phyloP scores from a whole-genome alignment of 2,888 invertebrate species.

The Dynastes tityus region DNA sequence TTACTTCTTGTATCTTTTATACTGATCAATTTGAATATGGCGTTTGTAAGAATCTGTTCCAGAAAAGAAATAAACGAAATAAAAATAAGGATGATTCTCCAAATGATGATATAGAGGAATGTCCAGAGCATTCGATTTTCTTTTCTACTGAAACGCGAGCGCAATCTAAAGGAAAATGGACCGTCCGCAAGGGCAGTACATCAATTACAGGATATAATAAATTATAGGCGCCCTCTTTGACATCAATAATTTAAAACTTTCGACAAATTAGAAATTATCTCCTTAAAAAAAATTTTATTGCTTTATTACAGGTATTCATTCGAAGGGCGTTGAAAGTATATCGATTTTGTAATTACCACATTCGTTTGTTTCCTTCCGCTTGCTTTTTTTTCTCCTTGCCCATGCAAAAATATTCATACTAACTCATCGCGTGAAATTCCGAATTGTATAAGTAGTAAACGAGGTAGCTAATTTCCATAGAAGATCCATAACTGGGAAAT shows the following conservation, averaged over 20 bases:
- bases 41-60: too few relatives aligned
- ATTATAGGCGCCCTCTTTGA: constrained; percentile 25
- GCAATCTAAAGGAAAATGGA: constrained; percentile 17
- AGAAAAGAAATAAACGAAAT: too few relatives aligned
- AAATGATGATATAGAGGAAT: too few relatives aligned
- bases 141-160: background rate
- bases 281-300: constrained; percentile 38
- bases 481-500: constrained; percentile 62
- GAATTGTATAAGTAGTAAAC: constrained; percentile 44
- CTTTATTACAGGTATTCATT: constrained; percentile 30
- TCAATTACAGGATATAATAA: constrained; percentile 42
- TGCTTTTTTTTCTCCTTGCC: background rate
- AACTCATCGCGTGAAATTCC: constrained; percentile 32
- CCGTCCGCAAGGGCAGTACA: background rate
- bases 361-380: background rate
- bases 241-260: constrained; percentile 40
- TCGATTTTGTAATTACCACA: constrained; percentile 43
- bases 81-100: too few relatives aligned
- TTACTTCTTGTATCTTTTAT: too few relatives aligned
- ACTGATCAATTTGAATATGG: too few relatives aligned
- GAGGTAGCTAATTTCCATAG: constrained; percentile 60
- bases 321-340: constrained; percentile 19
- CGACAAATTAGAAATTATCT: constrained; percentile 45
- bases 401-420: constrained; percentile 38
- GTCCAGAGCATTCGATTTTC: background rate